Evolutionary conservation across 2,797 vertebrate genomes (phyloP).

Genomic region (Trichosurus vulpecula): DNA sequence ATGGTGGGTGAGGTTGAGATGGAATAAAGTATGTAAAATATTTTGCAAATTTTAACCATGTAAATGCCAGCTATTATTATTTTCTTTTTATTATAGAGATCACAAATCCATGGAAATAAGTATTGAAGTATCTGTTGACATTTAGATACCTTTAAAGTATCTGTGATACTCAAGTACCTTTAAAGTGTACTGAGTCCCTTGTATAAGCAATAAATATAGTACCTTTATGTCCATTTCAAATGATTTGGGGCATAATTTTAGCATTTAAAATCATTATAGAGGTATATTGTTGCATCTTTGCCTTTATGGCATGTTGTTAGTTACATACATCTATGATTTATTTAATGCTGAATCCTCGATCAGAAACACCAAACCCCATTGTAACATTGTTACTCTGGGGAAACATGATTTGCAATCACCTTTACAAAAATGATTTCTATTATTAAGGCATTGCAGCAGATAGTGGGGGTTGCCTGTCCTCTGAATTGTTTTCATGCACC

Average conservation of each 20-base stretch:
- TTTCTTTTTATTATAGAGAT: not conserved
- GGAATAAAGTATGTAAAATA: not conserved
- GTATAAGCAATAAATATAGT: not conserved
- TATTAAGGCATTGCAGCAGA: not conserved
- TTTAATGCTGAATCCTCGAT: not conserved
- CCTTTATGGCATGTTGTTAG: not conserved
- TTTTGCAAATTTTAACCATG: not conserved
- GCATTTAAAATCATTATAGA: not conserved
- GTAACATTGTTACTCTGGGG: not conserved
- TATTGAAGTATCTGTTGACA: not conserved
- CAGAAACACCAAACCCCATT: not conserved
- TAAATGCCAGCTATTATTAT: not conserved
- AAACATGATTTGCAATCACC: not conserved
- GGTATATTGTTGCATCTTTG: not conserved
- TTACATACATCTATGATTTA: not conserved
- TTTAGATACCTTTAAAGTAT: not conserved
- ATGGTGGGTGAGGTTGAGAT: not conserved
- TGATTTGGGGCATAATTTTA: not conserved
- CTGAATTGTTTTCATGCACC: not conserved
- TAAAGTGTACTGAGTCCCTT: not conserved
- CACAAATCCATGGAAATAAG: not conserved
- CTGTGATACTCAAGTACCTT: not conserved
- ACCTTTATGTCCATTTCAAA: not conserved
- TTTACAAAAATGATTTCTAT: not conserved
- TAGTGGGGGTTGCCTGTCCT: not conserved